Base-by-base conservation (phyloP, 2,888 invertebrate species). In the Agonopterix heracliana region DNA sequence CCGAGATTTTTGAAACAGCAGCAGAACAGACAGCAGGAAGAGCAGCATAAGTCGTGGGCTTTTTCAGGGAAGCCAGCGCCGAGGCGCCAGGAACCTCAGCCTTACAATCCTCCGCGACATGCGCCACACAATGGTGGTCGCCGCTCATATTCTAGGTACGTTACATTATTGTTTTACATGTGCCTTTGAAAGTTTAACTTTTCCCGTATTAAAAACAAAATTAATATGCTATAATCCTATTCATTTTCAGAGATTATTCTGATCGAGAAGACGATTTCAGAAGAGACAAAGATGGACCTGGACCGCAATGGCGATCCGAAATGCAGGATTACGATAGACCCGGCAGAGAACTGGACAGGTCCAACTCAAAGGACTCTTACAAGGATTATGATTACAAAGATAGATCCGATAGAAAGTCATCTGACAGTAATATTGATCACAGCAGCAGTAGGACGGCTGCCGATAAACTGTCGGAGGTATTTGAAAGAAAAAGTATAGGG, bases 1-100 rank as follows among this genome's bases (percentile, higher is more conserved):
- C 97, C 97, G 11, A 90, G 97, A 51, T 95, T 96, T 78, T 92
- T 93, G 64, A 94, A 94, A 64, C 94, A 95, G 65, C 94, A 95
- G 63, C 91, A 91, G 56, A 91, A 83, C 56, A 70, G 88, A 45
- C 81, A 82, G 50, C 81, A 87, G 60, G 90, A 81, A 10, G 87
- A 84, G 42, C 82, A 74, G 50, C 73, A 85, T 50, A 87, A 84
- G 64, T 81, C 78, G 35, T 87, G 87, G 87, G 78, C 87, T 12
- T 87, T 84, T 60, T 53, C 80, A 1, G 77, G 75, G 1, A 86
- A 87, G 60, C 68, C 78, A 17, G 81, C 77, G 0, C 78, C 89
- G 34, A 65, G 84, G 43, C 75, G 84, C 9, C 83, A 80, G 56
- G 86, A 85, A 48, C 71, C 78, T 34, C 76, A 83, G 53, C 57